These are phyloP conservation scores for Petroica traversi DNA, from an alignment of 2,113 vertebrate species.

Conservation along the genomic window DNA sequence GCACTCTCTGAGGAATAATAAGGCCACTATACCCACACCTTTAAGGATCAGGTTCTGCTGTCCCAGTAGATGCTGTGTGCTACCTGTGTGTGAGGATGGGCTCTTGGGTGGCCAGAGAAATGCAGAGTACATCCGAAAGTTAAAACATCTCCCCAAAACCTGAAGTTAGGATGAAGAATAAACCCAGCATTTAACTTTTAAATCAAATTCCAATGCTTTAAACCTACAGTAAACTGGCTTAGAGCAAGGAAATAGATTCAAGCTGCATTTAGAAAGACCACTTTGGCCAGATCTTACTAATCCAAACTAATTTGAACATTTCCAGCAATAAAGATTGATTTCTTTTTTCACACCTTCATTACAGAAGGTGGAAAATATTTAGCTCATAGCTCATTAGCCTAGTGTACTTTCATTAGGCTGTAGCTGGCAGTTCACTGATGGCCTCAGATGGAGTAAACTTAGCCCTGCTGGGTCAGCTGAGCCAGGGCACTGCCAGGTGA, in stretches of 20 bases:
- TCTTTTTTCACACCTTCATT: background rate
- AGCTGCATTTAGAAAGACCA: background rate
- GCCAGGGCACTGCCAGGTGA: background rate
- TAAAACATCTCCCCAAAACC: background rate
- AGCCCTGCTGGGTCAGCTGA: background rate
- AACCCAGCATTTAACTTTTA: background rate
- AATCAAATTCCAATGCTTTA: background rate
- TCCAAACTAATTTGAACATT: background rate
- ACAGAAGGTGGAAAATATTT: background rate
- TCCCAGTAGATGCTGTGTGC: background rate
- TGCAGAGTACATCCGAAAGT: background rate
- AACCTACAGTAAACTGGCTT: background rate
- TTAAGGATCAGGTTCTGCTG: background rate
- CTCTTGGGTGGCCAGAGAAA: background rate
- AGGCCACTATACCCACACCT: background rate
- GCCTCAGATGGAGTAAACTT: background rate
- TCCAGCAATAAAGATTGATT: background rate
- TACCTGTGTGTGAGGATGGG: accelerated
- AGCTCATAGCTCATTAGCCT: background rate
- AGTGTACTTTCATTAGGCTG: background rate
- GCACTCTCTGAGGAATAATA: background rate
- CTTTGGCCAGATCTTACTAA: background rate
- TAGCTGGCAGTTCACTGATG: background rate
- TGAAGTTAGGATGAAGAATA: background rate
- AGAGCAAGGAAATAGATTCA: background rate